phyloP scores from a whole-genome alignment of 2,113 vertebrate genomes.

The Rousettus leschenaultii region DNA sequence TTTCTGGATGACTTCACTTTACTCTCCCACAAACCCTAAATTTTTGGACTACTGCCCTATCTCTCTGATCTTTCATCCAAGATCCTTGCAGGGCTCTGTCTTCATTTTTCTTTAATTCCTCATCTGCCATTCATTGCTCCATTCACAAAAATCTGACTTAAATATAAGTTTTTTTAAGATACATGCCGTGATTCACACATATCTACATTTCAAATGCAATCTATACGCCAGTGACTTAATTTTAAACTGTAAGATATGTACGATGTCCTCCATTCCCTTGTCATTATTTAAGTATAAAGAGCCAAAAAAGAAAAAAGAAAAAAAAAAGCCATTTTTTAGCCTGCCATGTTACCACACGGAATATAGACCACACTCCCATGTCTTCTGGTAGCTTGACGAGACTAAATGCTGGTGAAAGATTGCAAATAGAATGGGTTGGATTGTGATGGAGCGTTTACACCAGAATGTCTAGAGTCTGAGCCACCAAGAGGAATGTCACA shows the following conservation, averaged over 20 bases:
- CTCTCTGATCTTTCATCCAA: not conserved
- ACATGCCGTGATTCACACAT: not conserved
- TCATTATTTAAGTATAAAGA: too few species aligned
- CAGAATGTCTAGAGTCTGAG: not conserved
- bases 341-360: not conserved
- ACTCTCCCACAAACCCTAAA: not conserved
- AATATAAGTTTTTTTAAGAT: not conserved
- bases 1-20: not conserved
- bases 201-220: not conserved
- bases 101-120: not conserved
- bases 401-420: not conserved
- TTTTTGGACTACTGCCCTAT: not conserved
- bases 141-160: not conserved
- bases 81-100: not conserved
- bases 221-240: not conserved
- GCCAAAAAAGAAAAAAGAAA: too few species aligned
- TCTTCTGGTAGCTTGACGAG: not conserved
- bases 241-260: not conserved
- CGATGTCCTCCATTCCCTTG: not conserved
- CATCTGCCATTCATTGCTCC: not conserved
- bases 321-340: too few species aligned
- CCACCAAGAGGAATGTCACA: not conserved
- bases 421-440: not conserved
- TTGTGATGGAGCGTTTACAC: not conserved
- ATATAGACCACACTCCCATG: not conserved